phyloP scores from a whole-genome alignment of 1,140 invertebrate species.

The Trichonephila clavipes region DNA sequence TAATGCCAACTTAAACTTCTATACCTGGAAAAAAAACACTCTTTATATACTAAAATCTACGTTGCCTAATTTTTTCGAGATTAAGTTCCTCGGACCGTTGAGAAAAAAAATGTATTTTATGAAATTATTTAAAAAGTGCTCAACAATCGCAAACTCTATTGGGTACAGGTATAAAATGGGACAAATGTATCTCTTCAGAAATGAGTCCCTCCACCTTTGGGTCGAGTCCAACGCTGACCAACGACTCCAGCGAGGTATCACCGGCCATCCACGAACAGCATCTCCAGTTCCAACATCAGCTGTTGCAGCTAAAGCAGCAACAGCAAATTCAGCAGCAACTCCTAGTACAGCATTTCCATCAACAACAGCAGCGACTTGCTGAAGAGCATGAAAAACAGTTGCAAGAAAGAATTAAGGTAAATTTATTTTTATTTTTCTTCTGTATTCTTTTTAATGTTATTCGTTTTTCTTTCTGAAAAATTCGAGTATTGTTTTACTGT shows the following conservation, averaged over 20 bases:
- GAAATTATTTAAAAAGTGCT: neutral
- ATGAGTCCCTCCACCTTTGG: constrained; percentile 64
- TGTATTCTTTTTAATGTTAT: neutral
- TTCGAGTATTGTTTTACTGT: too few relatives aligned
- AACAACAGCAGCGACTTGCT: constrained; percentile 92
- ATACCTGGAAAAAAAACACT: too few relatives aligned
- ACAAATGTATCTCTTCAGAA: constrained; percentile 65
- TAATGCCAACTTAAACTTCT: too few relatives aligned
- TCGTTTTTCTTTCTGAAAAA: too few relatives aligned
- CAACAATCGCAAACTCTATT: neutral
- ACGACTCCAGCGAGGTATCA: neutral
- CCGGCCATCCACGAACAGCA: constrained; percentile 81
- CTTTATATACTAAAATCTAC: too few relatives aligned
- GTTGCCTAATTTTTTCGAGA: too few relatives aligned
- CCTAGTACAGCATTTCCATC: constrained; percentile 92
- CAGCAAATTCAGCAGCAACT: constrained; percentile 94
- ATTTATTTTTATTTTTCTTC: constrained; percentile 74
- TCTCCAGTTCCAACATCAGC: constrained; percentile 83
- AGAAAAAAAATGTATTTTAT: too few relatives aligned
- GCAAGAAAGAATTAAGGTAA: constrained; percentile 92
- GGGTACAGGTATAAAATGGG: constrained; percentile 58
- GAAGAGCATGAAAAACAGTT: constrained; percentile 93
- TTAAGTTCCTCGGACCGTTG: too few relatives aligned
- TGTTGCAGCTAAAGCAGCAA: constrained; percentile 90
- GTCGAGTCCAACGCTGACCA: constrained; percentile 56